Conservation (phyloP, 2,113 vertebrate genomes). For the Corvus hawaiiensis region DNA sequence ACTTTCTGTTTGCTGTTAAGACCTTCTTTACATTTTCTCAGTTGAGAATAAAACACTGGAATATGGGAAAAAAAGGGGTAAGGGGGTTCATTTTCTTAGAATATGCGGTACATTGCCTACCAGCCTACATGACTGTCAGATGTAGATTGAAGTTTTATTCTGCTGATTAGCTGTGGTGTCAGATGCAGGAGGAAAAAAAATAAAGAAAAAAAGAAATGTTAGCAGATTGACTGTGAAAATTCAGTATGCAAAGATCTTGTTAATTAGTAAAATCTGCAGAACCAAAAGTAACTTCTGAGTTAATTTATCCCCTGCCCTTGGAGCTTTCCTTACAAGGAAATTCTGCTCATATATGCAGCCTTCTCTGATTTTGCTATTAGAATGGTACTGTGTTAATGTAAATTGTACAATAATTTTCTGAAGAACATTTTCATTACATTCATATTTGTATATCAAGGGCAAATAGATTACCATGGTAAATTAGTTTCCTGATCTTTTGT, state of each 20-base stretch:
- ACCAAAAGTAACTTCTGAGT: constrained; percentile 51
- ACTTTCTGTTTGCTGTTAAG: background rate
- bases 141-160: constrained; percentile 41
- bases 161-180: constrained; percentile 29
- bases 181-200: background rate
- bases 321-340: constrained; percentile 37
- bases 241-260: constrained; percentile 22
- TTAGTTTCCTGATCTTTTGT: background rate
- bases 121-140: constrained; percentile 2
- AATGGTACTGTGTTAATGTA: background rate
- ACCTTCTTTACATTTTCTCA: background rate
- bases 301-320: constrained; percentile 40
- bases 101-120: background rate
- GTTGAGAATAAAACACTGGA: background rate
- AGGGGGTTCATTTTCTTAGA: background rate
- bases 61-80: background rate
- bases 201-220: background rate
- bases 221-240: constrained; percentile 44
- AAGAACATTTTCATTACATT: background rate
- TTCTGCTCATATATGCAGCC: background rate
- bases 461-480: background rate
- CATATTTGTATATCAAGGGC: background rate
- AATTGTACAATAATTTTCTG: background rate
- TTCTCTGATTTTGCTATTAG: background rate
- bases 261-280: constrained; percentile 58